Conservation (phyloP, 2,888 invertebrate genomes). For the Drosophila longiperda region DNA sequence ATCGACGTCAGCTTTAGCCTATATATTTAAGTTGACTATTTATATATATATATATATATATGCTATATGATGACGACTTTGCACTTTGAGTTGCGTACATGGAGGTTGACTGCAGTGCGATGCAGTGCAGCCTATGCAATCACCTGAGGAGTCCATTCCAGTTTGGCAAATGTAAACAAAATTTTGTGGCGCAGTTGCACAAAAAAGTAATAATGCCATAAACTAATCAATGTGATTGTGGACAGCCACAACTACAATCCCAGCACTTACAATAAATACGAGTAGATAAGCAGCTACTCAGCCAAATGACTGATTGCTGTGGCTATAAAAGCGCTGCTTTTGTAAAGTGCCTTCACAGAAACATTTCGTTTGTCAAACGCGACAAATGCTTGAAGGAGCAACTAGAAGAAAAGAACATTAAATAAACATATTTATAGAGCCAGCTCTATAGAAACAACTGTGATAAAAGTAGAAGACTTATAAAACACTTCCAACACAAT, state of each 20-base stretch:
- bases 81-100: conserved; percentile 58
- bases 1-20: conserved; percentile 51
- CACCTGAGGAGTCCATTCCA: conserved; percentile 1
- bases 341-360: conserved; percentile 43
- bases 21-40: conserved; percentile 21
- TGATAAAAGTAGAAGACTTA: conserved; percentile 40
- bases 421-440: conserved; percentile 21
- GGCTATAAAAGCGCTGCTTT: conserved; percentile 61
- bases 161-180: conserved; percentile 38
- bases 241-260: conserved; percentile 10
- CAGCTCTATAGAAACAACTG: conserved; percentile 46
- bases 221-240: conserved; percentile 63
- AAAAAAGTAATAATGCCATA: conserved; percentile 28
- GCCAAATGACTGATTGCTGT: conserved; percentile 32
- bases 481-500: conserved; percentile 37
- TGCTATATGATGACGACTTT: conserved; percentile 48
- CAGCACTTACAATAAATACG: conserved; percentile 20
- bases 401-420: not conserved
- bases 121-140: conserved; percentile 2
- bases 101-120: conserved; percentile 8
- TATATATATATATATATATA: conserved; percentile 11
- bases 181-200: conserved; percentile 50
- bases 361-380: conserved; percentile 19
- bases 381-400: conserved; percentile 19
- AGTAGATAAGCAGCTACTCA: conserved; percentile 39